These are phyloP conservation scores for Smutsia gigantea DNA, from an alignment of 2,797 vertebrate species.

Conservation along the genomic window DNA sequence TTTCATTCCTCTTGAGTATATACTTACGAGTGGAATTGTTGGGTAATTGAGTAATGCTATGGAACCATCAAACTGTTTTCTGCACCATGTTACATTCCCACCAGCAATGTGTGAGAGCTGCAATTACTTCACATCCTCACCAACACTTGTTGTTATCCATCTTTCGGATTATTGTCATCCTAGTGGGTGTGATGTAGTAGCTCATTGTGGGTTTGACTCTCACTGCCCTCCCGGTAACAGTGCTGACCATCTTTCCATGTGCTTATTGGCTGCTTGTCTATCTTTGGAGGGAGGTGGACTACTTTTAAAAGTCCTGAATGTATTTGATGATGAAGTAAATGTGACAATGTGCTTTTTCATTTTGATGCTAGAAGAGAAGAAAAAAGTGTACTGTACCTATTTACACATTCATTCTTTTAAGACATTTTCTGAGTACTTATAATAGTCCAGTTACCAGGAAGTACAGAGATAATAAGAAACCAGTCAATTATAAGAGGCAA, in stretches of 20 bases:
- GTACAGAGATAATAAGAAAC: background rate
- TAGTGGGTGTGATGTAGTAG: background rate
- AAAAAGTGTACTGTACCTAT: background rate
- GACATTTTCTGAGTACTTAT: background rate
- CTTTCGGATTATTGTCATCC: background rate
- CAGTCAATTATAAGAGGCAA: background rate
- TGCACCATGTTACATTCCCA: background rate
- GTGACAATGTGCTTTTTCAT: background rate
- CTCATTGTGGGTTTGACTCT: background rate
- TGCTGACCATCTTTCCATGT: background rate
- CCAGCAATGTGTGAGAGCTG: background rate
- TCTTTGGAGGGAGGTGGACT: background rate
- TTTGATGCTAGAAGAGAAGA: background rate
- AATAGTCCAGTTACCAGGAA: background rate
- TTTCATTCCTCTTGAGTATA: background rate
- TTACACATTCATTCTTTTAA: background rate
- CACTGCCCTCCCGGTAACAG: background rate
- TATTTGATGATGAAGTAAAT: constrained; percentile 15
- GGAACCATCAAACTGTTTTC: background rate
- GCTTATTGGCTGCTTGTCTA: background rate
- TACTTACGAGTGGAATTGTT: background rate
- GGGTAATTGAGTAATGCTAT: background rate
- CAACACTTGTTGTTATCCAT: background rate
- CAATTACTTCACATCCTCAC: background rate
- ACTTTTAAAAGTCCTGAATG: background rate